These are phyloP conservation scores for Oppia nitens DNA, from an alignment of 1,140 invertebrate genomes.

Conservation along the genomic window DNA sequence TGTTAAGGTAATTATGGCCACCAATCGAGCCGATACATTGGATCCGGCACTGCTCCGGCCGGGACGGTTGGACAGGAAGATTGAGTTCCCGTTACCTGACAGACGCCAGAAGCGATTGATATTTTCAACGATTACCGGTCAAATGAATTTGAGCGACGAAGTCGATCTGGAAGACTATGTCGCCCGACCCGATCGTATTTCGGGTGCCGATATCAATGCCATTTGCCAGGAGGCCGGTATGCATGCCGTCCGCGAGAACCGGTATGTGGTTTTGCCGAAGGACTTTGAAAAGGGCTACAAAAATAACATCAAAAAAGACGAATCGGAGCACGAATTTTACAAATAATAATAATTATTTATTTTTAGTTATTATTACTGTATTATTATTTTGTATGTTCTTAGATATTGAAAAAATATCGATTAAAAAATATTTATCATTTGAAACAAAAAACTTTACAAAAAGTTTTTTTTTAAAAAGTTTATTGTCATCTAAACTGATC, in stretches of 20 bases:
- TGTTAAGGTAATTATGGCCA: constrained; percentile 99
- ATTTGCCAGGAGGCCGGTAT: constrained; percentile 94
- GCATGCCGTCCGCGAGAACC: constrained; percentile 96
- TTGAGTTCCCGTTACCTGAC: constrained; percentile 96
- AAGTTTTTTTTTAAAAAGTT: too few relatives aligned
- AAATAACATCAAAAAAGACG: constrained; percentile 98
- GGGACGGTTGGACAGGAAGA: constrained; percentile 93
- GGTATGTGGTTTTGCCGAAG: constrained; percentile 93
- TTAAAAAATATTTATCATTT: too few relatives aligned
- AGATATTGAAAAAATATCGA: not conserved
- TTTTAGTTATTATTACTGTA: too few relatives aligned
- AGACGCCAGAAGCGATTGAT: constrained; percentile 91
- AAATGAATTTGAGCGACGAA: constrained; percentile 99
- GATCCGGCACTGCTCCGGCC: constrained; percentile 93
- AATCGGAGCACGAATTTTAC: constrained; percentile 98
- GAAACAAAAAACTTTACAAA: too few relatives aligned
- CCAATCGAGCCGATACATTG: constrained; percentile 92
- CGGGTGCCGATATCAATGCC: constrained; percentile 97
- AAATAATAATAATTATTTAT: constrained; percentile 65
- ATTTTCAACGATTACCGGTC: constrained; percentile 91
- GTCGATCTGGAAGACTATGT: constrained; percentile 98
- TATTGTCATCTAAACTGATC: too few relatives aligned
- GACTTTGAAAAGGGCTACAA: constrained; percentile 99
- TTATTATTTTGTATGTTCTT: too few relatives aligned
- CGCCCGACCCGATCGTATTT: constrained; percentile 91